A percentile compares a stretch with the other conserved stretches of the same genome.
phyloP scores from a whole-genome alignment of 2,113 vertebrate genomes.

The Sinosuthora webbiana region DNA sequence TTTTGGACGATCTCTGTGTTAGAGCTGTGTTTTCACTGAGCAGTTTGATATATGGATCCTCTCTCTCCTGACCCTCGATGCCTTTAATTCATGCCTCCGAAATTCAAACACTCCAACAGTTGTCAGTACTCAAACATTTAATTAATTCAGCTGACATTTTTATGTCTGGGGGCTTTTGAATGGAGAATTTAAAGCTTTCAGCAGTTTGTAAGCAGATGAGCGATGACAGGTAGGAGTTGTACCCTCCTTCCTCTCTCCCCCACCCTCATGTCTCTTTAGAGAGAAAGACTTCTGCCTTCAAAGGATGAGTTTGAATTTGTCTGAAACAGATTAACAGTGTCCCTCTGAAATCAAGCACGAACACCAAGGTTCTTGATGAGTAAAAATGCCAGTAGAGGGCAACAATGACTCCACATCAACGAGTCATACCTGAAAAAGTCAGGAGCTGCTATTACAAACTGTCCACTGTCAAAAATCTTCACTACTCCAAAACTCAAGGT shows the following conservation, averaged over 20 bases:
- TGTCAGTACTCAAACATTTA: constrained; percentile 54
- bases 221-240: constrained; percentile 8
- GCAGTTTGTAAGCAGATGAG: constrained; percentile 42
- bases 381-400: constrained; percentile 62
- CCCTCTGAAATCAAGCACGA: constrained; percentile 72
- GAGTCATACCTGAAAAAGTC: constrained; percentile 57
- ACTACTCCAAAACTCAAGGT: neutral
- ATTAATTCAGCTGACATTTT: constrained; percentile 63
- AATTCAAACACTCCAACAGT: constrained; percentile 25
- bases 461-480: neutral
- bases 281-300: neutral
- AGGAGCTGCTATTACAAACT: neutral
- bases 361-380: neutral
- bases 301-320: constrained; percentile 52
- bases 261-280: neutral
- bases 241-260: neutral
- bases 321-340: constrained; percentile 77
- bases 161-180: constrained; percentile 35
- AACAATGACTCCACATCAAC: constrained; percentile 60
- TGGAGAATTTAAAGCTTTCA: constrained; percentile 43
- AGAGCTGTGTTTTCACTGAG: neutral
- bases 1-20: neutral
- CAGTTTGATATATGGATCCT: constrained; percentile 38
- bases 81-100: neutral
- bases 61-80: neutral